Evolutionary conservation across 2,113 vertebrate genomes (phyloP).

Genomic region (Calypte anna): DNA sequence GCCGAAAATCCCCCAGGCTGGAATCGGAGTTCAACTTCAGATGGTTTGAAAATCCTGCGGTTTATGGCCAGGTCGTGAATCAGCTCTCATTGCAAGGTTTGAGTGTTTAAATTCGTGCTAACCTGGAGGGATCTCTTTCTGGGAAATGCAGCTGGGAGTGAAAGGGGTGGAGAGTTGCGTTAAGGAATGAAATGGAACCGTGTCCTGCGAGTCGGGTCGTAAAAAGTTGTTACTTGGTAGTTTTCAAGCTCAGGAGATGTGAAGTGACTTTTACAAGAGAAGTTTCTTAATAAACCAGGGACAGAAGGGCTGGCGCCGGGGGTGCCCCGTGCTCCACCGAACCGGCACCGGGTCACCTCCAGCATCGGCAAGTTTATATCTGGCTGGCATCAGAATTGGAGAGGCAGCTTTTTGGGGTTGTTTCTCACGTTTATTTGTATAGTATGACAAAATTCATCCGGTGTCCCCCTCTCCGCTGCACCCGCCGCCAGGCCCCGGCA

Average conservation of each 20-base stretch:
- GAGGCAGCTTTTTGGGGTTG: accelerated
- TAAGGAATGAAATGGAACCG: neutral
- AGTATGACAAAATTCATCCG: neutral
- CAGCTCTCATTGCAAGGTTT: constrained; percentile 7
- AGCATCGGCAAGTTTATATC: neutral
- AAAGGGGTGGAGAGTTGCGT: neutral
- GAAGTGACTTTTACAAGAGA: neutral
- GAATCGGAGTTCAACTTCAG: neutral
- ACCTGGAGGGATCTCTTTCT: neutral
- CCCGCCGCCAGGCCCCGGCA: accelerated
- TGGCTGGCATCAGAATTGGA: neutral
- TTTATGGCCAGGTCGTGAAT: neutral
- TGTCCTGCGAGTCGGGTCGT: neutral
- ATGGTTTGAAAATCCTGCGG: neutral
- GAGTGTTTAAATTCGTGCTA: neutral
- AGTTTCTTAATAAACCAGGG: neutral
- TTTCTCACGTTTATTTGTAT: neutral
- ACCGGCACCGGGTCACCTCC: accelerated
- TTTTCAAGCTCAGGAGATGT: neutral
- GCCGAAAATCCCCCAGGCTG: neutral
- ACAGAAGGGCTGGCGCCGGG: neutral
- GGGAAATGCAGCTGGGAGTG: neutral
- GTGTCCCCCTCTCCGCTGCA: accelerated
- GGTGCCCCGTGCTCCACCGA: accelerated
- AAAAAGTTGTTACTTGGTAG: neutral